phyloP scores from a whole-genome alignment of 2,113 vertebrate species.

The Rhynchopsitta pachyrhyncha region DNA sequence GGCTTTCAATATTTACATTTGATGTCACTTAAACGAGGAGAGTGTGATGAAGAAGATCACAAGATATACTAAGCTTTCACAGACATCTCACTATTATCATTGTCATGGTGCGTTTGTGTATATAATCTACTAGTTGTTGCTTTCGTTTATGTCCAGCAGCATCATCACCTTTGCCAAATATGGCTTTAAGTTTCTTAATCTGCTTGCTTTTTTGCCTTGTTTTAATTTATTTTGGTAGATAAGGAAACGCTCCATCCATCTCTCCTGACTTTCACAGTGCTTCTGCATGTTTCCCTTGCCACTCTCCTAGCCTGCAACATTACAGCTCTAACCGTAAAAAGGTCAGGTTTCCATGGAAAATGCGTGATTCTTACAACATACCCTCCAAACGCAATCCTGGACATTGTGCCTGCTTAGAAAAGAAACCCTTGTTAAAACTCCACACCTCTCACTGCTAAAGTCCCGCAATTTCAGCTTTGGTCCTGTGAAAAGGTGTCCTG shows the following conservation, averaged over 20 bases:
- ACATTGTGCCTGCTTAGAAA: background rate
- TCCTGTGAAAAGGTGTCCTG: background rate
- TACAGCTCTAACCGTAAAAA: background rate
- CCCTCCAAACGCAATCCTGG: background rate
- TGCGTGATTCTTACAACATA: background rate
- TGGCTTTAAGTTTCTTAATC: background rate
- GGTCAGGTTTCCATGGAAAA: background rate
- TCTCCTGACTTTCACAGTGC: background rate
- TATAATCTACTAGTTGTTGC: background rate
- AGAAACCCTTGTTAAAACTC: background rate
- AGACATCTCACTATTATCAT: background rate
- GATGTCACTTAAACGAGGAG: constrained; percentile 18
- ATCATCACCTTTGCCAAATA: background rate
- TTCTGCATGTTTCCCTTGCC: background rate
- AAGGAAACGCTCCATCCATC: background rate
- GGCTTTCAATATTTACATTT: constrained; percentile 29
- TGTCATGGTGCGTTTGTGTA: background rate
- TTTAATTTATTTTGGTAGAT: background rate
- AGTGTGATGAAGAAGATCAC: background rate
- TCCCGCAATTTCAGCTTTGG: background rate
- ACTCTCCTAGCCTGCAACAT: background rate
- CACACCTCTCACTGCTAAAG: background rate
- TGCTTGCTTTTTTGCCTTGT: background rate
- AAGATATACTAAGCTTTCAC: background rate
- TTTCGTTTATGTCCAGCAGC: background rate